These are phyloP conservation scores for Brenthis hecate DNA, from an alignment of 2,888 invertebrate species.

Conservation along the genomic window DNA sequence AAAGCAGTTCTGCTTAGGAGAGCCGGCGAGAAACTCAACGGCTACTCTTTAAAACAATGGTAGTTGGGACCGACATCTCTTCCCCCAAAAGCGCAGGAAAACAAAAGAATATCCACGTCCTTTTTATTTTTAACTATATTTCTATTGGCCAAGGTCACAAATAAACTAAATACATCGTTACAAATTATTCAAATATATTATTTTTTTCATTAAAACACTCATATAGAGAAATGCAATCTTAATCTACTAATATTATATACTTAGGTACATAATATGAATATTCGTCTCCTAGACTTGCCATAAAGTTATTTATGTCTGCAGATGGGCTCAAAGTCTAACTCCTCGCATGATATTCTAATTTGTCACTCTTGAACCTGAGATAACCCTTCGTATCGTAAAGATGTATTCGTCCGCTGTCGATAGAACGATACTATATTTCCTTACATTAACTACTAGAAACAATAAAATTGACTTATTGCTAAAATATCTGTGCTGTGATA, in stretches of 20 bases:
- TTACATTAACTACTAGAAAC: background rate
- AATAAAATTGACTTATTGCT: background rate
- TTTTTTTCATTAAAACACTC: background rate
- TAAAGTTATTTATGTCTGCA: background rate
- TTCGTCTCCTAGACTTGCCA: background rate
- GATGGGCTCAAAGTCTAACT: constrained; percentile 23
- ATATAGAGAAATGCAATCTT: background rate
- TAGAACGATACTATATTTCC: background rate
- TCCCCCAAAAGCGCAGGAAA: too few species aligned
- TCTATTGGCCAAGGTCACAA: too few species aligned
- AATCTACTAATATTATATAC: background rate
- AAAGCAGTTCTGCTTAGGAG: too few species aligned
- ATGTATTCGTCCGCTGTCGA: constrained; percentile 6
- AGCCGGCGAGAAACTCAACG: too few species aligned
- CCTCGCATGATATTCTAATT: constrained; percentile 17
- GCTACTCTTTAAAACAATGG: too few species aligned
- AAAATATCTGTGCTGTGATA: constrained; percentile 16
- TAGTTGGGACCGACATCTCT: too few species aligned
- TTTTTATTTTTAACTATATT: too few species aligned
- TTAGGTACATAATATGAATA: background rate
- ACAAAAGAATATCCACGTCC: too few species aligned
- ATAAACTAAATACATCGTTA: too few species aligned
- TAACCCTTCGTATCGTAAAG: constrained; percentile 17
- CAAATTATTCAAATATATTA: too few species aligned
- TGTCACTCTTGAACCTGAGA: constrained; percentile 20